Base-by-base conservation (phyloP, 2,797 vertebrate genomes). In the Acipenser ruthenus region DNA sequence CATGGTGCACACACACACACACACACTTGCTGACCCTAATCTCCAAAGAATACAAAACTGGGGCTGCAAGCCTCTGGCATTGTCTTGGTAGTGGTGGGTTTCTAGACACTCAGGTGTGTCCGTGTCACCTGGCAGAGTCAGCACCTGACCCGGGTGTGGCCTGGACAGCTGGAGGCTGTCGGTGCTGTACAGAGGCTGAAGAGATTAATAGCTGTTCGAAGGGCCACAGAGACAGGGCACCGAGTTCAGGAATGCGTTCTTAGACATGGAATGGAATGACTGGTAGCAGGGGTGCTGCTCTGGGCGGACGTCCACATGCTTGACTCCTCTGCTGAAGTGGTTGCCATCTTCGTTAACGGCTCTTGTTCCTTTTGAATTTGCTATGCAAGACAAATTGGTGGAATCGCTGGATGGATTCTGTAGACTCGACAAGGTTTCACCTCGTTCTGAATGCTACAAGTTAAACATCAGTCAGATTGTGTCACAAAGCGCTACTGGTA, bases 171-270 rank as follows among this genome's bases (percentile, higher is more conserved):
- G 93, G 88, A 86, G 84, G 78, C 75, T 84, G 88, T 88, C 88
- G 82, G 79, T 85, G 67, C 79, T 72, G 76, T 92, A 92, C 92
- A 88, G 87, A 90, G 83, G 88, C 85, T 69, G 71, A 82, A 82
- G 87, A 94, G 93, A 95, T 94, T 91, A 91, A 95, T 95, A 85
- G 85, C 81, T 72, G 85, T 91, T 88, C 90, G 84, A 90, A 89
- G 90, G 91, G 89, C 79, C 82, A 81, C 78, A 82, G 89, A 85
- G 89, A 86, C 82, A 78, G 80, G 83, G 89, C 86, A 88, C 88
- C 87, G 63, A 11, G 74, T 87, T 80, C 74, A 83, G 92, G 93
- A 93, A 95, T 95, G 92, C 64, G 76, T 75, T 74, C 52, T 78
- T 90, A 91, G 90, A 90, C 88, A 88, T 84, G 89, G 70, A 69